Percentiles rank a stretch among this genome's conserved stretches.
Conservation (phyloP, 1,140 invertebrate species). For the Drosophila guanche region DNA sequence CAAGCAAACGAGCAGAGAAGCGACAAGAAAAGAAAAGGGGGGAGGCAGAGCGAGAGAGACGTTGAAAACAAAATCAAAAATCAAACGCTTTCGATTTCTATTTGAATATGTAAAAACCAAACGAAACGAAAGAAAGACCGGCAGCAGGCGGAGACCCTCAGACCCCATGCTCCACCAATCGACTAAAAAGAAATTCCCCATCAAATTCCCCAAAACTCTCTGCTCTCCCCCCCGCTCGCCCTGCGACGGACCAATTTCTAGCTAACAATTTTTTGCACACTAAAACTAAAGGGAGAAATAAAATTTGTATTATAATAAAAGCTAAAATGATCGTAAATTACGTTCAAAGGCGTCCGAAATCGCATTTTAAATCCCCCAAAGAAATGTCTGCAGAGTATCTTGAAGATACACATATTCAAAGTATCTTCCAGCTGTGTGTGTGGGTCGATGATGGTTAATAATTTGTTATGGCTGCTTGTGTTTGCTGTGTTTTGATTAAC, state of each 20-base stretch:
- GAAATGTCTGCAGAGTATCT: not conserved
- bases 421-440: not conserved
- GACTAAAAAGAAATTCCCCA: conserved; percentile 77
- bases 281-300: conserved; percentile 40
- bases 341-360: conserved; percentile 70
- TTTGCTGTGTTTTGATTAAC: conserved; percentile 70
- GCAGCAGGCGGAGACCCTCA: conserved; percentile 44
- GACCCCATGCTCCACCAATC: conserved; percentile 11
- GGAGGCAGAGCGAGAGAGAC: not conserved
- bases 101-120: conserved; percentile 73
- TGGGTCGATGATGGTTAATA: conserved; percentile 25
- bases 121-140: conserved; percentile 45
- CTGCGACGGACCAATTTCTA: conserved; percentile 51
- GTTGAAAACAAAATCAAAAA: conserved; percentile 41
- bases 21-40: not conserved
- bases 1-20: not conserved
- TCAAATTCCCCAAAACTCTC: conserved; percentile 51
- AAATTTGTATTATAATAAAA: conserved; percentile 80
- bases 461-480: conserved; percentile 36
- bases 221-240: conserved; percentile 2
- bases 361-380: conserved; percentile 10
- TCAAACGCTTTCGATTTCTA: conserved; percentile 79
- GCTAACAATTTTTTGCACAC: conserved; percentile 50
- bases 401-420: too few relatives aligned
- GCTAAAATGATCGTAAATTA: conserved; percentile 77